These are phyloP conservation scores for silkworm (Bombyx mori) DNA, from an alignment of 1,140 invertebrate genomes.

Conservation along the genomic window ASM3026992v2 NC_085118.1:13832001-13832500, in stretches of 20 bases:
- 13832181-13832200: conserved; percentile 3
- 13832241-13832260: neutral
- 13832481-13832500: no score
- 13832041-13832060: conserved; percentile 73
- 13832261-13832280: neutral
- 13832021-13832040: conserved; percentile 75
- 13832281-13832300: no score
- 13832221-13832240: no score
- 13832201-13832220: neutral
- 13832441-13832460: no score
- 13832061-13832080: conserved; percentile 75
- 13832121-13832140: conserved; percentile 46
- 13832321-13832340: no score
- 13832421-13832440: no score
- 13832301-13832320: no score
- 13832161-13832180: conserved; percentile 29
- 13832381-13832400: no score
- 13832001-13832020: neutral
- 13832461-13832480: no score
- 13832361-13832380: no score
- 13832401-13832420: no score
- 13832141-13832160: conserved; percentile 21
- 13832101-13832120: conserved; percentile 74
- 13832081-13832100: conserved; percentile 73
- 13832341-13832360: no score